A percentile compares a stretch with the other conserved stretches of the same genome.
phyloP scores from a whole-genome alignment of 1,140 invertebrate genomes.

The Drosophila lini region DNA sequence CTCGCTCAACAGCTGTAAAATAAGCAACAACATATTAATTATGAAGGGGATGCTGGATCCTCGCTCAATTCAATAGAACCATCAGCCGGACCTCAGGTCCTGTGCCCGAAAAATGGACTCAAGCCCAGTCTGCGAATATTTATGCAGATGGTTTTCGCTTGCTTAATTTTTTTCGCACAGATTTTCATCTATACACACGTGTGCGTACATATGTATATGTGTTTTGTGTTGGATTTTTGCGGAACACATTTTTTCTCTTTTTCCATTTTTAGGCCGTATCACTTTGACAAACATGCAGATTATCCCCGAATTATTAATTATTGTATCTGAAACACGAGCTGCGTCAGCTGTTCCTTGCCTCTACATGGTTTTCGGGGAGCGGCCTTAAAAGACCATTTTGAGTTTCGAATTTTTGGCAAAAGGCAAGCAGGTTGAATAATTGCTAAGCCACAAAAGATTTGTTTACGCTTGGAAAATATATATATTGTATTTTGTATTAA shows the following conservation, averaged over 20 bases:
- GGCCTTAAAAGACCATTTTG: slow-evolving; percentile 41
- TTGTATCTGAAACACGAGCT: slow-evolving; percentile 75
- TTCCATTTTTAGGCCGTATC: slow-evolving; percentile 63
- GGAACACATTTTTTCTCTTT: slow-evolving; percentile 38
- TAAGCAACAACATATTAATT: slow-evolving; percentile 4
- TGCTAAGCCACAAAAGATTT: slow-evolving; percentile 41
- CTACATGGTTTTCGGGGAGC: slow-evolving; percentile 12
- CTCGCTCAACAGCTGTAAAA: slow-evolving; percentile 33
- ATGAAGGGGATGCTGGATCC: slow-evolving; percentile 1
- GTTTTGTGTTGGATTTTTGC: slow-evolving; percentile 43
- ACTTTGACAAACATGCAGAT: slow-evolving; percentile 80
- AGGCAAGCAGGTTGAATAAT: slow-evolving; percentile 60
- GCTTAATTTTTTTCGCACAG: slow-evolving; percentile 28
- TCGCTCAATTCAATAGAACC: slow-evolving; percentile 6
- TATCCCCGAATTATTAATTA: slow-evolving; percentile 82
- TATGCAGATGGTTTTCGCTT: slow-evolving; percentile 65
- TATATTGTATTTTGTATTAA: background rate
- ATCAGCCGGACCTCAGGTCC: slow-evolving; percentile 30
- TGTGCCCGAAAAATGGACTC: background rate
- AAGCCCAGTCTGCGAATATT: slow-evolving; percentile 43
- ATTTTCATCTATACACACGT: slow-evolving; percentile 14
- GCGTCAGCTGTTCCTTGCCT: slow-evolving; percentile 44
- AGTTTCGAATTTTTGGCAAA: slow-evolving; percentile 42
- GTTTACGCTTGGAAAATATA: slow-evolving; percentile 6
- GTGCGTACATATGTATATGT: slow-evolving; percentile 9